Base-by-base conservation (phyloP, 2,888 invertebrate species). In the Alcis repandata region DNA sequence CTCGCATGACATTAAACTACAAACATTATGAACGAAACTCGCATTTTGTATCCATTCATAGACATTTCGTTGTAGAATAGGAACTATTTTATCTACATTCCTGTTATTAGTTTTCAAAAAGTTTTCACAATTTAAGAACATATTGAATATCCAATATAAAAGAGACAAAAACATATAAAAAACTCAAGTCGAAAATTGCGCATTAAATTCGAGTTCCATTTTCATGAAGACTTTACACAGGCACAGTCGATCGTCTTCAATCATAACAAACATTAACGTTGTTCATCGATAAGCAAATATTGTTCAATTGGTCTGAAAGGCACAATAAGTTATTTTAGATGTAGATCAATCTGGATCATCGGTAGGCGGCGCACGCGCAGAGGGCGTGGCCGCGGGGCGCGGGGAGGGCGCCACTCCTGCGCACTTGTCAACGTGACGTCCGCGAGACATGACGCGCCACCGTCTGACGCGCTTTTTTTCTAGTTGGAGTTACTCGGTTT, bases 311-410 rank as follows among this genome's bases (percentile, higher is more conserved):
- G 66, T 69, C 54, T 77, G 76, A 79, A 74, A 73, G 68, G 75
- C 67, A 68, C 69, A 63, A 69, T 69, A 62, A 67, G 67, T 73
- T 76, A 75, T 71, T 79, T 83, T 79, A 82, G 86, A 90, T 88
- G 85, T 85, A 86, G 89, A 89, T 91, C 86, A 84, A 90, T 90
- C 88, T 88, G 86, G 88, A 86, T 88, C 81, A 77, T 73, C 78
- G 82, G 85, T 84, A 80, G 92, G 91, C 89, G 91, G 89, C 77
- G 85, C 86, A 71, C 70, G 82, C 80, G 84, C 79, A 68, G 73
- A 78, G 70, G 88, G 88, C 86, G 88, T 85, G 87, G 85, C 82
- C 74, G 67, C 59, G 75, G 74, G 78, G 79, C 79, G 81, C 36
- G 77, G 78, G 79, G 76, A 78, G 79, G 78, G 81, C 72, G 80